These are phyloP conservation scores for Parapristionchus giblindavisi DNA, from an alignment of 2,888 invertebrate species.

Conservation along the genomic window DNA sequence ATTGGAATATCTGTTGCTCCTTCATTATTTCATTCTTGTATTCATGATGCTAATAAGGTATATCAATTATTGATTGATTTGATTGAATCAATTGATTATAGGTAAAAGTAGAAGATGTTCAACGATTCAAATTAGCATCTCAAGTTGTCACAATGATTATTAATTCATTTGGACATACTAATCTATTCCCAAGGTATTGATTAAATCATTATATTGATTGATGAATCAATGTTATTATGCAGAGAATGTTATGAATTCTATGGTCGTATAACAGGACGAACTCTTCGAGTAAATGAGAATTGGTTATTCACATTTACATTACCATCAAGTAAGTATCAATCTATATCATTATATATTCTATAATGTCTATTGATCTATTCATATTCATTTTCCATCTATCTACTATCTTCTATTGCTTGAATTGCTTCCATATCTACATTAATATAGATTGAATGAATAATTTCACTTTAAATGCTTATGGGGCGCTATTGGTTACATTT, in stretches of 20 bases:
- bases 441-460: not conserved
- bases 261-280: constrained; percentile 89
- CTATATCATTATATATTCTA: not conserved
- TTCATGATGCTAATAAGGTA: constrained; percentile 84
- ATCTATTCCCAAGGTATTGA: constrained; percentile 82
- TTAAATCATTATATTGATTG: not conserved
- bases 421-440: not conserved
- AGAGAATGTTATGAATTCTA: constrained; percentile 84
- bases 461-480: too few relatives aligned
- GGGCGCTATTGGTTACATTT: too few relatives aligned
- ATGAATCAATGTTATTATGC: not conserved
- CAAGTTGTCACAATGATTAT: constrained; percentile 95
- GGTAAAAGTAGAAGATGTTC: constrained; percentile 93
- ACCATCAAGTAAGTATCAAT: constrained; percentile 65
- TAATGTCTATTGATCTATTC: not conserved
- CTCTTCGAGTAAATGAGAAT: constrained; percentile 89
- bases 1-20: constrained; percentile 93
- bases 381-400: not conserved
- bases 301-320: constrained; percentile 88
- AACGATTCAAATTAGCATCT: constrained; percentile 89
- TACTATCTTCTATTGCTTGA: constrained; percentile 2
- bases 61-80: constrained; percentile 31
- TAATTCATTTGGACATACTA: constrained; percentile 88
- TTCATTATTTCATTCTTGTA: constrained; percentile 94
- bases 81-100: constrained; percentile 71